Percentiles rank a stretch among this genome's conserved stretches.
Conservation (phyloP, 2,113 vertebrate species). For the Perca schrenkii region DNA sequence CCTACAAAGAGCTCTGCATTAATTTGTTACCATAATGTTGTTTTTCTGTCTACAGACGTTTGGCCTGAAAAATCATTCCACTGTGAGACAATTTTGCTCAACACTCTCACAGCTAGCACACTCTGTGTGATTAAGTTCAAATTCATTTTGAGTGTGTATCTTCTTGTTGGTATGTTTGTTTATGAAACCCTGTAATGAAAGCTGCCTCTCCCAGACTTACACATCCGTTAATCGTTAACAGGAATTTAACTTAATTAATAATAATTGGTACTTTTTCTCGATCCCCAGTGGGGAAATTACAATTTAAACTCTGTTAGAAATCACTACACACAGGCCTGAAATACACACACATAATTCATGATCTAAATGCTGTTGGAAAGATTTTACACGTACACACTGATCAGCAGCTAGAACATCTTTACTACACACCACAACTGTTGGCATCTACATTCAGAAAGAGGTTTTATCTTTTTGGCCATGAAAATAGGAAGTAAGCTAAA, state of each 20-base stretch:
- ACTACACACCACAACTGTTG: not conserved
- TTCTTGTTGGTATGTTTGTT: too few species aligned
- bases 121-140: not conserved
- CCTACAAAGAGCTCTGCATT: not conserved
- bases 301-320: too few species aligned
- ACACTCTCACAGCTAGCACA: not conserved
- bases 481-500: conserved; percentile 5
- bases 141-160: too few species aligned
- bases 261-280: not conserved
- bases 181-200: not conserved
- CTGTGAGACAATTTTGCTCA: not conserved
- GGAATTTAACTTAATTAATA: not conserved
- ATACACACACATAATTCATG: not conserved
- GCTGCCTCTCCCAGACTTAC: not conserved
- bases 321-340: too few species aligned
- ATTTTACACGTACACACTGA: not conserved
- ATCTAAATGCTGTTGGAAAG: conserved; percentile 2
- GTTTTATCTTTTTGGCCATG: conserved; percentile 35
- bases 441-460: not conserved
- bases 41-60: not conserved
- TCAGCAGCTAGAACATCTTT: not conserved
- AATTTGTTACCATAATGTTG: too few species aligned
- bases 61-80: not conserved
- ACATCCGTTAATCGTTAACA: conserved; percentile 6
- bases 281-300: too few species aligned